These are phyloP conservation scores for Polylopha cassiicola DNA, from an alignment of 2,888 invertebrate species.

Conservation along the genomic window DNA sequence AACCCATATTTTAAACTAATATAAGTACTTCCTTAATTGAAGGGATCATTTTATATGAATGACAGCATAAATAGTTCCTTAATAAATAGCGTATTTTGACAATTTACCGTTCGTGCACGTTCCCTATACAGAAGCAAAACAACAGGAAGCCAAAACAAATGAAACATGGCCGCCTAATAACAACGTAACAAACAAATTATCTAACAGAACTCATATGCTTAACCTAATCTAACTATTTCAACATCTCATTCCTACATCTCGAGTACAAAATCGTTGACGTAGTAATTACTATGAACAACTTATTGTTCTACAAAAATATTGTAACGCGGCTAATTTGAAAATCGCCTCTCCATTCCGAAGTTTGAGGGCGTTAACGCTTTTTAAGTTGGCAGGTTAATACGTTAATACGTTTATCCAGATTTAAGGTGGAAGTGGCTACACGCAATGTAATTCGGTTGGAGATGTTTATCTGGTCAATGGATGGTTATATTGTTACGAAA, in stretches of 20 bases:
- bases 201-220: slow-evolving; percentile 11
- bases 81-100: no score
- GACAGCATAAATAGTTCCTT: no score
- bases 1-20: no score
- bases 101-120: no score
- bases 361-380: slow-evolving; percentile 21
- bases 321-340: slow-evolving; percentile 27
- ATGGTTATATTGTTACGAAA: slow-evolving; percentile 66
- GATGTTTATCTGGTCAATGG: slow-evolving; percentile 71
- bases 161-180: no score
- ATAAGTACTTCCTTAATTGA: no score
- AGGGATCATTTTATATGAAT: no score
- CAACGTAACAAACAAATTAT: slow-evolving; percentile 15
- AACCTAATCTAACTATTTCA: slow-evolving; percentile 36
- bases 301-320: slow-evolving; percentile 51
- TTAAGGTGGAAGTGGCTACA: slow-evolving; percentile 56
- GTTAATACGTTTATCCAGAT: slow-evolving; percentile 45
- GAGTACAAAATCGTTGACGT: slow-evolving; percentile 60
- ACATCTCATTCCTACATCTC: slow-evolving; percentile 46
- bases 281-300: slow-evolving; percentile 53
- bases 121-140: no score
- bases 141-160: no score
- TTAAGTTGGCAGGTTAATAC: slow-evolving; percentile 35
- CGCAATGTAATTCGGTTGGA: slow-evolving; percentile 59
- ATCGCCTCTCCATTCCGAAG: slow-evolving; percentile 12